Base-by-base conservation (phyloP, 2,797 vertebrate genomes). In the Phrynocephalus forsythii region DNA sequence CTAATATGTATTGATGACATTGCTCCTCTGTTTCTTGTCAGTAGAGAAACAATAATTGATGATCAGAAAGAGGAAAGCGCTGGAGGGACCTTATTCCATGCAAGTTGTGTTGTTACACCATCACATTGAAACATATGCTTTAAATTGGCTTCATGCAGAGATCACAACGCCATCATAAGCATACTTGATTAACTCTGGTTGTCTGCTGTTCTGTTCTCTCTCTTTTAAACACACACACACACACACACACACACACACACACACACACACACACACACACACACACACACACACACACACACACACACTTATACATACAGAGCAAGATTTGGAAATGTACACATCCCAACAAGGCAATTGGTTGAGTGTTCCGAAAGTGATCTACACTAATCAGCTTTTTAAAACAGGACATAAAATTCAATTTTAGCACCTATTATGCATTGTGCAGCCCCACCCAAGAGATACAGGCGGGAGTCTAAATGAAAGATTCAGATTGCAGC, bases 21-120 rank as follows among this genome's bases (percentile, higher is more conserved):
- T 87, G 94, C 83, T 91, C 92, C 95, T 94, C 95, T 97, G 96
- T 15, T 95, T 96, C 96, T 93, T 96, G 94, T 96, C 96, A 95
- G 93, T 91, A 85, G 93, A 92, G 94, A 95, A 95, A 89, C 91
- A 94, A 95, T 94, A 86, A 26, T 83, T 83, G 93, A 91, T 86
- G 94, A 63, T 16, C 60, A 94, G 79, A 86, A 52, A 90, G 92
- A 94, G 93, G 90, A 93, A 79, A 94, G 91, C 92, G 91, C 87
- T 94, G 71, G 86, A 94, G 84, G 91, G 71, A 84, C 93, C 90
- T 89, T 94, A 94, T 91, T 95, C 94, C 75, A 77, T 83, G 88
- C 26, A 90, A 87, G 95, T 95, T 94, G 89, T 86, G 91, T 92
- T 92, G 90, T 94, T 93, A 92, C 69, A 92, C 79, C 89, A 89